A percentile compares a stretch with the other conserved stretches of the same genome.
Conservation (phyloP, 1,140 invertebrate genomes). For the Amphibalanus amphitrite region DNA sequence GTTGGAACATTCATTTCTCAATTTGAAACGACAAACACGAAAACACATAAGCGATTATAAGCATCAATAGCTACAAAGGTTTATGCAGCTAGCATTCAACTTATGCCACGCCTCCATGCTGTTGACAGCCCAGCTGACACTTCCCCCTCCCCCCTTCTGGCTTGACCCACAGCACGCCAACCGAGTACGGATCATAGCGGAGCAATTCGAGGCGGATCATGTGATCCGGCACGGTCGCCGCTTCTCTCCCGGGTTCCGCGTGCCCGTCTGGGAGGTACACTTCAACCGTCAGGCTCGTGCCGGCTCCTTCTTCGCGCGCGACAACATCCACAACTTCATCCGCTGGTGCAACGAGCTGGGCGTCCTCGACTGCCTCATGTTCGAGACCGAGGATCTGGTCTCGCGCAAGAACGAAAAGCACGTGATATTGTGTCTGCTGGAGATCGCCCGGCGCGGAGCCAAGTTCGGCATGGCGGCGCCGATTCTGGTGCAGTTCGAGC, state of each 20-base stretch:
- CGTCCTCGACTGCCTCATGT: constrained; percentile 78
- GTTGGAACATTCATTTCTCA: too few species aligned
- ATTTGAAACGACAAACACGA: too few species aligned
- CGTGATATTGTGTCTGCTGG: constrained; percentile 78
- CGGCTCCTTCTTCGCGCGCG: constrained; percentile 83
- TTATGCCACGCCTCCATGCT: too few species aligned
- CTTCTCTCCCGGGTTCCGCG: constrained; percentile 22
- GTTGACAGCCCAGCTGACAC: too few species aligned
- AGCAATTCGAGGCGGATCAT: constrained; percentile 29
- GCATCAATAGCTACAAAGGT: too few species aligned
- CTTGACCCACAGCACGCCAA: constrained; percentile 53
- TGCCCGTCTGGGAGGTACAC: constrained; percentile 20
- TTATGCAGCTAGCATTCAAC: too few species aligned
- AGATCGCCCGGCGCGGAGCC: constrained; percentile 73
- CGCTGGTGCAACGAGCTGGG: constrained; percentile 62
- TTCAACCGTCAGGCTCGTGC: constrained; percentile 30
- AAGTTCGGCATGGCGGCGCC: constrained; percentile 85
- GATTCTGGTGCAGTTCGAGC: constrained; percentile 84
- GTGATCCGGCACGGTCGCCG: constrained; percentile 20
- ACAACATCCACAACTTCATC: constrained; percentile 96
- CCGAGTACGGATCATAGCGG: constrained; percentile 61
- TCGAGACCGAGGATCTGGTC: constrained; percentile 93
- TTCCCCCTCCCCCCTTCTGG: not conserved
- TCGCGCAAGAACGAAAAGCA: constrained; percentile 90
- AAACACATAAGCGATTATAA: too few species aligned